phyloP scores from a whole-genome alignment of 1,140 invertebrate species.

The Copidosoma floridanum region DNA sequence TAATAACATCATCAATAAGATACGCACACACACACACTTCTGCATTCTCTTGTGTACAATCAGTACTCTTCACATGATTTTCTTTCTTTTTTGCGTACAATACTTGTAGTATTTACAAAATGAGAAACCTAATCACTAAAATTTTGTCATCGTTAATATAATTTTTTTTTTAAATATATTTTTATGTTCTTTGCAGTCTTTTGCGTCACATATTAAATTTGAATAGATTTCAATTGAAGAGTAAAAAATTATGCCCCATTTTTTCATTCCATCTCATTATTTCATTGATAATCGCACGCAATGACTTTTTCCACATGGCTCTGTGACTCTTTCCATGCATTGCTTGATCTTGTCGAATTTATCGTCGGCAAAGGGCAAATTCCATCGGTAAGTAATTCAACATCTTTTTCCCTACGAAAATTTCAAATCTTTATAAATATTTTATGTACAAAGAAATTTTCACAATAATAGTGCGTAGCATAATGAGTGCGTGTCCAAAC shows the following conservation, averaged over 20 bases:
- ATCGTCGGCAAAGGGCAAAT: slow-evolving; percentile 5
- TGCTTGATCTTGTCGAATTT: background rate
- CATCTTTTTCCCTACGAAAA: background rate
- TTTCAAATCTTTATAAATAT: slow-evolving; percentile 1
- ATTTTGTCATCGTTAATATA: slow-evolving; percentile 23
- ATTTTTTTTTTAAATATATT: slow-evolving; percentile 18
- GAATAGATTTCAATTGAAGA: slow-evolving; percentile 24
- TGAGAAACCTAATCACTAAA: slow-evolving; percentile 37
- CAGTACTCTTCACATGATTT: too few relatives aligned
- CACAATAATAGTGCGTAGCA: background rate
- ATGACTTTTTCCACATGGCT: background rate
- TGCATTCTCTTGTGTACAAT: too few relatives aligned
- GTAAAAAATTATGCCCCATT: slow-evolving; percentile 1
- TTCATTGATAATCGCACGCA: background rate
- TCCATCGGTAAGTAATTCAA: background rate
- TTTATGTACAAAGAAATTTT: too few relatives aligned
- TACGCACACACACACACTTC: too few relatives aligned
- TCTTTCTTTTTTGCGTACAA: too few relatives aligned
- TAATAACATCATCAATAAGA: too few relatives aligned
- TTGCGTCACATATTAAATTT: slow-evolving; percentile 37
- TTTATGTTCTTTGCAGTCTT: slow-evolving; percentile 35
- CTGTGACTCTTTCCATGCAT: background rate
- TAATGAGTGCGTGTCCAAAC: slow-evolving; percentile 7
- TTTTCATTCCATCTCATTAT: background rate
- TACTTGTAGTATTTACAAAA: slow-evolving; percentile 33